These are phyloP conservation scores for Drosophila bocqueti DNA, from an alignment of 1,140 invertebrate species.

Conservation along the genomic window DNA sequence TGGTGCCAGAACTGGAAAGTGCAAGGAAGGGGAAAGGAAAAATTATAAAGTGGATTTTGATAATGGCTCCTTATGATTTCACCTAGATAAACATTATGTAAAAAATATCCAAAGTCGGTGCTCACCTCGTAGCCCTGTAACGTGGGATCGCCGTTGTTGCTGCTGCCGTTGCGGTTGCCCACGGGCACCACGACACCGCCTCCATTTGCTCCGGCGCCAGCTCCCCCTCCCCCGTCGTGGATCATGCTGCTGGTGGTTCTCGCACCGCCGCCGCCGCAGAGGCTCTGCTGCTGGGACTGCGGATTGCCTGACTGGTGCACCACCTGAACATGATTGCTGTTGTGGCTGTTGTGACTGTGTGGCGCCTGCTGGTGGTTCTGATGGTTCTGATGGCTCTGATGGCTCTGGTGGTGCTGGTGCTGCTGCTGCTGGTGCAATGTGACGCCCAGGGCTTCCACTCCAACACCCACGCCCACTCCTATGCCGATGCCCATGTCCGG, in stretches of 20 bases:
- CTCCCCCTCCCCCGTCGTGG: conserved; percentile 61
- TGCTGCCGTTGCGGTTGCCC: conserved; percentile 69
- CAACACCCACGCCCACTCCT: conserved; percentile 72
- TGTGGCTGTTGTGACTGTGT: conserved; percentile 60
- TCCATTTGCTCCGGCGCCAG: conserved; percentile 29
- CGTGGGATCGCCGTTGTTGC: conserved; percentile 76
- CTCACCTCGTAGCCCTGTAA: conserved; percentile 81
- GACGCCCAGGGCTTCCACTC: conserved; percentile 38
- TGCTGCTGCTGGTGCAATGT: conserved; percentile 51
- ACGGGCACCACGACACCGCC: conserved; percentile 61
- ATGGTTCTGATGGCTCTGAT: conserved; percentile 42
- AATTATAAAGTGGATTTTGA: not conserved
- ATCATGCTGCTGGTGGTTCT: conserved; percentile 69
- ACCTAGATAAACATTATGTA: no score
- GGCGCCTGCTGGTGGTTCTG: conserved; percentile 52
- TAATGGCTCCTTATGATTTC: no score
- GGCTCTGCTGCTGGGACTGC: conserved; percentile 55
- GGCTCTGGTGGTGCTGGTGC: conserved; percentile 44
- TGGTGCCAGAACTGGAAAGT: conserved; percentile 88
- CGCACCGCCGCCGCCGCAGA: conserved; percentile 52
- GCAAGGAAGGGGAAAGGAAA: not conserved
- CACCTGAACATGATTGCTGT: conserved; percentile 39
- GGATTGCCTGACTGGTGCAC: conserved; percentile 49
- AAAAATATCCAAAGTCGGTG: not conserved
- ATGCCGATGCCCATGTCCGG: conserved; percentile 86